A percentile compares a stretch with the other conserved stretches of the same genome.
These are phyloP conservation scores for Coracias cyanogaster DNA, from an alignment of 2,797 vertebrate genomes.

Conservation along the genomic window DNA sequence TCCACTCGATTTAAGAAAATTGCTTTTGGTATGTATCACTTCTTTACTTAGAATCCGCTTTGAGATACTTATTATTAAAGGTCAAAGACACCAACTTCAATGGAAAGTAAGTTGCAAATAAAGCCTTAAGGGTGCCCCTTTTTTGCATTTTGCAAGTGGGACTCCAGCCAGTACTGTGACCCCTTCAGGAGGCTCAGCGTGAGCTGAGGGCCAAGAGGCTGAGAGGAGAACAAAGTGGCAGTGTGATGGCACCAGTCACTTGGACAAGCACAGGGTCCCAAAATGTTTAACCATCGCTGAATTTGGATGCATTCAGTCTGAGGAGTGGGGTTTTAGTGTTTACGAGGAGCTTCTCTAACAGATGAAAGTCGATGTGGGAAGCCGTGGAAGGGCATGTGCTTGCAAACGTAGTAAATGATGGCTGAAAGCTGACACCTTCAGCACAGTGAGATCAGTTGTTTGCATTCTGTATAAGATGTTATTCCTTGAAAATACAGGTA, in stretches of 20 bases:
- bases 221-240: neutral
- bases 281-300: neutral
- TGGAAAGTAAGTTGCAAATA: neutral
- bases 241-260: neutral
- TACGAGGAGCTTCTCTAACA: neutral
- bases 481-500: neutral
- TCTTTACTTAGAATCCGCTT: neutral
- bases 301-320: neutral
- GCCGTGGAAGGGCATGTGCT: neutral
- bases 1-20: neutral
- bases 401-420: neutral
- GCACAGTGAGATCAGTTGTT: neutral
- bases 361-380: neutral
- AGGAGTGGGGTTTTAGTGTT: neutral
- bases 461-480: neutral
- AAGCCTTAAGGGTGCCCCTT: neutral
- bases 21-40: neutral
- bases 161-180: neutral
- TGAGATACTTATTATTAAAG: neutral
- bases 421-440: neutral
- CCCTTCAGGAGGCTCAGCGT: neutral
- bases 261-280: neutral
- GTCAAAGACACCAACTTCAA: neutral
- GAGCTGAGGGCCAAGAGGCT: neutral
- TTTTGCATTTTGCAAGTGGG: neutral